phyloP scores from a whole-genome alignment of 2,113 vertebrate genomes.

The Cryptotis parvus region DNA sequence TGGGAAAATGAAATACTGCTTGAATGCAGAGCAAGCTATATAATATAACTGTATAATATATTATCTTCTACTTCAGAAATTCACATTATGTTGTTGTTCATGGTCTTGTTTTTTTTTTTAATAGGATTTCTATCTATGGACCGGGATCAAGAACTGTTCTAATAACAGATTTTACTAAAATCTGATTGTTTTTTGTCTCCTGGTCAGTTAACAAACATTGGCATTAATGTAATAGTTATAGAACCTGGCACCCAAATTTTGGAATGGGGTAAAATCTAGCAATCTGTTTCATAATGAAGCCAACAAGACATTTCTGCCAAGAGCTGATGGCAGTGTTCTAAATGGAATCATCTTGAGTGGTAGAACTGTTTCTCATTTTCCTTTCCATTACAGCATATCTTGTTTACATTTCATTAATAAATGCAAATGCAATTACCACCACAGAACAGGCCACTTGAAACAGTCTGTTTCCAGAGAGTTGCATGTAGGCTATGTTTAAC shows the following conservation, averaged over 20 bases:
- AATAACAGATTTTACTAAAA: not conserved
- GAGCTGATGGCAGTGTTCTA: slow-evolving; percentile 58
- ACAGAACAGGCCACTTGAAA: not conserved
- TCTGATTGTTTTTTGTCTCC: slow-evolving; percentile 50
- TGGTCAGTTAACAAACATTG: slow-evolving; percentile 75
- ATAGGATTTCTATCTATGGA: not conserved
- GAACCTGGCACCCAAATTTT: slow-evolving; percentile 67
- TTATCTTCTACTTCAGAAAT: slow-evolving; percentile 13
- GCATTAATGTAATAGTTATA: slow-evolving; percentile 46
- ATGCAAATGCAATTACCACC: slow-evolving; percentile 14
- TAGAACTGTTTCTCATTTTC: slow-evolving; percentile 47
- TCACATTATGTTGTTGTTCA: not conserved
- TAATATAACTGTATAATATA: not conserved
- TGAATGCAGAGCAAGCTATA: not conserved
- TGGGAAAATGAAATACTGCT: not conserved
- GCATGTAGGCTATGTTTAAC: not conserved
- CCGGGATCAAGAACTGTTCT: not conserved
- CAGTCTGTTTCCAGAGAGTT: not conserved
- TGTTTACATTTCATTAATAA: slow-evolving; percentile 59
- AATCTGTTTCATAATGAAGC: slow-evolving; percentile 74
- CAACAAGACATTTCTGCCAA: slow-evolving; percentile 70
- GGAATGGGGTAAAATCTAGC: slow-evolving; percentile 50
- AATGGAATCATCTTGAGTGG: slow-evolving; percentile 50
- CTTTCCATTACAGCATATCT: slow-evolving; percentile 2
- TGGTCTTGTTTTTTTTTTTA: not conserved